phyloP scores from a whole-genome alignment of 2,888 invertebrate genomes.

The Lycocerus yunnanus region DNA sequence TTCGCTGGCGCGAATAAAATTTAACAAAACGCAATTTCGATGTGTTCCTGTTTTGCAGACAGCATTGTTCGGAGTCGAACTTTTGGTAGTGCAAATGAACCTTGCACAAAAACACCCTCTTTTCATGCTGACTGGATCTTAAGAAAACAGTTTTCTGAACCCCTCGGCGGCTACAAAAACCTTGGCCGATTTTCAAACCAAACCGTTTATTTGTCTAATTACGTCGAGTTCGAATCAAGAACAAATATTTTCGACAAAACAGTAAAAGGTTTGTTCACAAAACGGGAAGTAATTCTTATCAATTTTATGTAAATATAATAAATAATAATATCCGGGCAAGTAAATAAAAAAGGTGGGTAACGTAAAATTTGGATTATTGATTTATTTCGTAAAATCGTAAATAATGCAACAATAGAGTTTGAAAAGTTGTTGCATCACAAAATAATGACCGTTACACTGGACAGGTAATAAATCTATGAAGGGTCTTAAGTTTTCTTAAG shows the following conservation, averaged over 20 bases:
- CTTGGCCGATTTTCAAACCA: neutral
- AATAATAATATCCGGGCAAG: neutral
- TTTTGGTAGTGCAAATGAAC: constrained; percentile 29
- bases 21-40: constrained; percentile 20
- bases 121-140: constrained; percentile 24
- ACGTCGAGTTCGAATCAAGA: neutral
- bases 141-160: constrained; percentile 26
- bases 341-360: neutral
- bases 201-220: neutral
- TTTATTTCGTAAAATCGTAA: neutral
- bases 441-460: constrained; percentile 32
- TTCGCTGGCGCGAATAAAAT: constrained; percentile 5
- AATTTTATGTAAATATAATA: neutral
- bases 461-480: constrained; percentile 31
- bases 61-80: constrained; percentile 21
- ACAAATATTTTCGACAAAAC: neutral
- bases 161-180: constrained; percentile 17
- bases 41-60: constrained; percentile 32
- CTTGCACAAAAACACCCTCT: constrained; percentile 28
- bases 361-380: neutral
- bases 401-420: constrained; percentile 19
- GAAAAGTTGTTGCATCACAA: constrained; percentile 31
- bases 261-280: neutral
- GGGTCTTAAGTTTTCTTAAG: constrained; percentile 29
- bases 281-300: neutral